Conservation (phyloP, 2,113 vertebrate genomes). For the Pterocles gutturalis region DNA sequence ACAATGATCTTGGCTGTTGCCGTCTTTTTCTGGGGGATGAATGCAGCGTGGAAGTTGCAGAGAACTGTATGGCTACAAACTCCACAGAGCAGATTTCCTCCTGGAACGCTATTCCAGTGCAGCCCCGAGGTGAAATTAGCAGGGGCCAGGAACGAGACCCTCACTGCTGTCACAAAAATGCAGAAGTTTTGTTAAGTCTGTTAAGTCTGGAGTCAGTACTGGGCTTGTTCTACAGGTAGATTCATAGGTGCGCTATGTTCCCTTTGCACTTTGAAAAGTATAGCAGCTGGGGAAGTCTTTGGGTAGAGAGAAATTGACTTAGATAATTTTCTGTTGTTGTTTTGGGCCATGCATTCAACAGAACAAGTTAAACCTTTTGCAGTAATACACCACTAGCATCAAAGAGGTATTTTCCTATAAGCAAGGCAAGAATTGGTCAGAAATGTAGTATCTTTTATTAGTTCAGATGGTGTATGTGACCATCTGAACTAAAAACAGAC, state of each 20-base stretch:
- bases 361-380: background rate
- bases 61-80: background rate
- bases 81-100: background rate
- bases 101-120: background rate
- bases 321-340: background rate
- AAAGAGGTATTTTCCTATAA: background rate
- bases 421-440: background rate
- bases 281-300: background rate
- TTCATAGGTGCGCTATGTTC: background rate
- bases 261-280: background rate
- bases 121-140: background rate
- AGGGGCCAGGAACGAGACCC: background rate
- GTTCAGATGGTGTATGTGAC: background rate
- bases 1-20: background rate
- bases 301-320: background rate
- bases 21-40: background rate
- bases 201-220: background rate
- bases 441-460: background rate
- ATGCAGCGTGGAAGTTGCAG: background rate
- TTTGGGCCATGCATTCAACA: background rate
- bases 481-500: background rate
- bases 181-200: background rate
- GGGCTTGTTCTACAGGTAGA: background rate
- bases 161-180: background rate
- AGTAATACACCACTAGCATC: background rate